Evolutionary conservation across 1,140 invertebrate genomes (phyloP).

Genomic region (Macrobrachium rosenbergii): DNA sequence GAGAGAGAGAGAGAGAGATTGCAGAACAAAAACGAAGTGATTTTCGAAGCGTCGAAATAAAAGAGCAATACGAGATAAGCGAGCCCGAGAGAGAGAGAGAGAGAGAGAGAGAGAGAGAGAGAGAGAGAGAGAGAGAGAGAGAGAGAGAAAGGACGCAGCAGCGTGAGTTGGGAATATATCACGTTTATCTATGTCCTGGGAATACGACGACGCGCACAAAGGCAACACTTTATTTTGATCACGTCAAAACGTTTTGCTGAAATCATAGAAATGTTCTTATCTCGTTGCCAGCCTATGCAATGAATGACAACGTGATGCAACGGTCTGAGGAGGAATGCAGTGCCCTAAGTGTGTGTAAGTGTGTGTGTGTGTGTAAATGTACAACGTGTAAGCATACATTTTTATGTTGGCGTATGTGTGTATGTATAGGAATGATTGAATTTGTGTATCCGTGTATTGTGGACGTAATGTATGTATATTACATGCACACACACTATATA

Average conservation of each 20-base stretch:
- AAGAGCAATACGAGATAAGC: too few species aligned
- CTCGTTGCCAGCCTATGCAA: constrained; percentile 31
- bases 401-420: too few species aligned
- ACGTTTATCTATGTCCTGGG: constrained; percentile 66
- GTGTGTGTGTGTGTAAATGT: neutral
- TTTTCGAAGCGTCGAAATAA: neutral
- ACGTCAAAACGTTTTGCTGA: constrained; percentile 66
- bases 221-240: constrained; percentile 66
- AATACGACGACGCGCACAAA: constrained; percentile 65
- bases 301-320: constrained; percentile 22
- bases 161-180: constrained; percentile 62
- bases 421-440: neutral
- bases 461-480: too few species aligned
- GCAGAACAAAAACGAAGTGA: neutral
- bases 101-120: constrained; percentile 20
- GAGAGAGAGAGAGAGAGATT: constrained; percentile 1
- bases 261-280: constrained; percentile 66
- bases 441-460: too few species aligned
- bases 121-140: constrained; percentile 6
- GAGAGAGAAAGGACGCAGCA: constrained; percentile 22
- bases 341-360: neutral
- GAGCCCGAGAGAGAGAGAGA: constrained; percentile 19
- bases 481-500: too few species aligned
- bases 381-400: neutral
- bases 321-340: neutral